A percentile compares a stretch with the other conserved stretches of the same genome.
phyloP scores from a whole-genome alignment of 2,888 invertebrate genomes.

The Acanthosepion lycidas region DNA sequence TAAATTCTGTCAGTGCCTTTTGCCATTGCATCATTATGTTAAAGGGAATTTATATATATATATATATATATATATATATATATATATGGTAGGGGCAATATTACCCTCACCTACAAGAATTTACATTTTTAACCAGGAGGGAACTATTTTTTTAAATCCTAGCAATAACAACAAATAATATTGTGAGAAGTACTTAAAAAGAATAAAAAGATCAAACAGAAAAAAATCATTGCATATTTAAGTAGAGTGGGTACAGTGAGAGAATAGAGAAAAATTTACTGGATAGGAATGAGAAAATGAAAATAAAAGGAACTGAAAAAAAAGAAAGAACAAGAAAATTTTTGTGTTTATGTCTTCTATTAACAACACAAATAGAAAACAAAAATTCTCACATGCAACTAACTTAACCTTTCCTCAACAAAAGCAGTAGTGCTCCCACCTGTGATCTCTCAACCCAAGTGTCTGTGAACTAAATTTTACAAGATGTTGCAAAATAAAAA shows the following conservation, averaged over 20 bases:
- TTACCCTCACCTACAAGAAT: no score
- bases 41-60: no score
- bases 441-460: neutral
- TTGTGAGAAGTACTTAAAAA: neutral
- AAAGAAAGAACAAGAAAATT: neutral
- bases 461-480: neutral
- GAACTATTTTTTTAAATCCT: no score
- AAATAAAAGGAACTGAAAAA: no score
- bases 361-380: neutral
- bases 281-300: neutral
- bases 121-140: no score
- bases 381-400: neutral
- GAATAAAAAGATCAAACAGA: neutral
- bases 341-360: neutral
- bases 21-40: no score
- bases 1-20: no score
- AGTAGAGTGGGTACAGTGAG: neutral
- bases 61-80: no score
- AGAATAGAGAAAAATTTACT: neutral
- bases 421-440: no score
- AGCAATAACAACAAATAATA: neutral
- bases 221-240: neutral
- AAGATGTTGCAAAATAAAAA: neutral
- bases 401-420: no score
- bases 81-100: no score